phyloP scores from a whole-genome alignment of 2,113 vertebrate genomes.

The Chinchilla lanigera region DNA sequence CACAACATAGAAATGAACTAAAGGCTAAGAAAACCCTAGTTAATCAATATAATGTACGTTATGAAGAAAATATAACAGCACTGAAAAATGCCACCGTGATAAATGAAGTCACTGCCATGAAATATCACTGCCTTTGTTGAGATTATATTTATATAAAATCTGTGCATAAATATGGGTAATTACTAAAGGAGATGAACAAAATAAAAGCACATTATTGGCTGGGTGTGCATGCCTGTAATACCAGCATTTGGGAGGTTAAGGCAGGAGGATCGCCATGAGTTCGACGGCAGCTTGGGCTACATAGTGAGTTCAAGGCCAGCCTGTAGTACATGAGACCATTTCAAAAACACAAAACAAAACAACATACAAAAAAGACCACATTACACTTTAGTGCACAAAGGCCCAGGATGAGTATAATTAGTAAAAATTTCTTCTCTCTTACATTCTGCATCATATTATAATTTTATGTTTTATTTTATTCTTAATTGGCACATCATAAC shows the following conservation, averaged over 20 bases:
- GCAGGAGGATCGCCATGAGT: neutral
- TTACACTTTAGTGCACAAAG: neutral
- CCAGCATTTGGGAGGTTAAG: neutral
- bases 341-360: neutral
- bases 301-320: neutral
- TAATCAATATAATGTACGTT: neutral
- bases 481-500: neutral
- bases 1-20: neutral
- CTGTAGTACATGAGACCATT: too few species aligned
- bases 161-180: neutral
- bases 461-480: neutral
- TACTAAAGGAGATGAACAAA: neutral
- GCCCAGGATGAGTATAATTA: neutral
- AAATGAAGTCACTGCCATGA: slow-evolving; percentile 23
- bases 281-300: neutral
- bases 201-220: neutral
- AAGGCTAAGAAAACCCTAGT: neutral
- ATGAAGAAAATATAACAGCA: neutral
- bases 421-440: neutral
- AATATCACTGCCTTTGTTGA: neutral
- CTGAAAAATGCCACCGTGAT: neutral
- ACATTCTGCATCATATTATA: neutral
- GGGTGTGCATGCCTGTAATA: neutral
- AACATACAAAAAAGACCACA: neutral
- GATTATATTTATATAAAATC: neutral